Evolutionary conservation across 2,797 vertebrate genomes (phyloP), one percentile per base, ranked within the genome.

Genomic region (Lepilemur septentrionalis): DNA sequence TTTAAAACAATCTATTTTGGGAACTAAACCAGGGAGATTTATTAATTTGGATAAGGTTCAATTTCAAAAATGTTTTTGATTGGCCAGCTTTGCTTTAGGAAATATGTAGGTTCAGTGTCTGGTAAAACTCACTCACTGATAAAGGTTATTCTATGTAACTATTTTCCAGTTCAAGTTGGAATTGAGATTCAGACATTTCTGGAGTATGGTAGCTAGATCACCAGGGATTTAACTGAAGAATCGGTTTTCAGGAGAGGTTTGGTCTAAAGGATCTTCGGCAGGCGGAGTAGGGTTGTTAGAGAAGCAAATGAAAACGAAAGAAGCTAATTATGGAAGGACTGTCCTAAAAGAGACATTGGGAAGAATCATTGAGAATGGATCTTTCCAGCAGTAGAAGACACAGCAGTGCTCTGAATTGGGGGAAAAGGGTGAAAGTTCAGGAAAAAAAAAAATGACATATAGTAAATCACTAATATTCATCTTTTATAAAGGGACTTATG

Each of bases 11-110:
- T 52, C 28, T 59, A 72, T 75, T 81, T 65, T n/a, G 32, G 25
- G 20, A 7, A 50, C 32, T 59, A 28, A 59, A 52, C 38, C 17
- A 43, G 50, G 6, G 79, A 25, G 52, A n/a, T 52, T 12, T 75
- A 72, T 78, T 12, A 48, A 55, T 67, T 84, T 2, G 8, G n/a
- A 41, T 87, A 17, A 84, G 13, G 61, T 57, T 75, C 15, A 69
- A 41, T 57, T 91, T 50, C 76, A 61, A 89, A 85, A 94, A 38
- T 55, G 48, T 32, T n/a, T 72, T 67, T 65, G 28, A 80, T 50
- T 69, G 57, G 10, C 41, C 7, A 69, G 1, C 32, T 70, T 81
- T 81, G 22, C 73, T 55, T 75, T n/a, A 67, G 43, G 32, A 57
- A 50, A 43, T 65, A 8, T 38, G 7, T 38, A 63, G 0, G 1